Evolutionary conservation across 35 echinoderm and acorn worm genomes (phyloP).

Genomic region (Lytechinus variegatus): DNA sequence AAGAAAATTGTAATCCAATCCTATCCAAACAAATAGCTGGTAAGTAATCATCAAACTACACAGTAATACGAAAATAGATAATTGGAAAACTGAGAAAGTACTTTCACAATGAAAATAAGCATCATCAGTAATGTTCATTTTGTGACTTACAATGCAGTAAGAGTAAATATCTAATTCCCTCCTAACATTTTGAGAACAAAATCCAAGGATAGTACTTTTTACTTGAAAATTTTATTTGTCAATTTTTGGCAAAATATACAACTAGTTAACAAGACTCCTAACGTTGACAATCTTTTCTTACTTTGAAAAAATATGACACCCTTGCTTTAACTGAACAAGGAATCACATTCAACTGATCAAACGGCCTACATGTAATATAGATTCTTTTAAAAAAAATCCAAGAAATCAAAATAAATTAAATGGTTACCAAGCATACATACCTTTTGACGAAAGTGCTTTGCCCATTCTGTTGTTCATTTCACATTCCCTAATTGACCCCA

Average conservation of each 20-base stretch:
- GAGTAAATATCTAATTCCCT: background rate
- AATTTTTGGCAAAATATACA: background rate
- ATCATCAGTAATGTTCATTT: background rate
- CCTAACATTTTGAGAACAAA: background rate
- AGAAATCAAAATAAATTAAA: background rate
- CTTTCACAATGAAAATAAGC: background rate
- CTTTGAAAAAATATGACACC: background rate
- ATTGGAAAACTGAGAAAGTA: background rate
- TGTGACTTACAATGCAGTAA: background rate
- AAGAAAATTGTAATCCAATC: no score
- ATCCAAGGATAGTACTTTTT: no score
- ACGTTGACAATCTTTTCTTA: background rate
- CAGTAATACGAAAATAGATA: background rate
- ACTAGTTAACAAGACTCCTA: background rate
- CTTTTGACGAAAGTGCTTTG: background rate
- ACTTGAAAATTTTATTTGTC: no score
- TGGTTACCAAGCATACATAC: background rate
- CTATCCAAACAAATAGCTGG: no score
- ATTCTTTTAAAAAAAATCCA: background rate
- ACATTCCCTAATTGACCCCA: background rate
- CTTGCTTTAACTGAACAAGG: no score
- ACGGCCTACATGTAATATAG: background rate
- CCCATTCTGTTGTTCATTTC: background rate
- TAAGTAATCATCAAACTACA: background rate
- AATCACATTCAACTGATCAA: background rate